Evolutionary conservation across 2,113 vertebrate species (phyloP).

Genomic region (Bambusicola thoracicus): DNA sequence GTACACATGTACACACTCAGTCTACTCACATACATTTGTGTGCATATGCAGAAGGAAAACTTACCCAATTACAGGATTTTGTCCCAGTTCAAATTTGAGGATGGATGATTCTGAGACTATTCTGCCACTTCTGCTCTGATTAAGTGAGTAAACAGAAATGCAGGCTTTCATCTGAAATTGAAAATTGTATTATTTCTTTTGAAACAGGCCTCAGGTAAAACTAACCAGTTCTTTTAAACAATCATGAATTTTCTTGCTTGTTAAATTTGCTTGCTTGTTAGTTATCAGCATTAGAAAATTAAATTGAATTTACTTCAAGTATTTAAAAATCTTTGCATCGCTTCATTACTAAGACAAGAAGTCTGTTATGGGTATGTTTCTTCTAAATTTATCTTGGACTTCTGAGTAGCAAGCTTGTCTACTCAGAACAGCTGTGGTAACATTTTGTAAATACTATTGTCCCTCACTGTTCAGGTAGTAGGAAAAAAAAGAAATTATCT

Average conservation of each 20-base stretch:
- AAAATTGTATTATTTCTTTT: not conserved
- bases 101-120: not conserved
- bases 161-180: not conserved
- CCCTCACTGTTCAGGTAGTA: not conserved
- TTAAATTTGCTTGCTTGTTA: not conserved
- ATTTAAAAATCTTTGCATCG: not conserved
- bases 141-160: not conserved
- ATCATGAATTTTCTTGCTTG: not conserved
- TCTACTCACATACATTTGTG: rapidly evolving
- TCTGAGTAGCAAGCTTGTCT: not conserved
- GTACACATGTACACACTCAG: rapidly evolving
- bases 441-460: not conserved
- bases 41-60: not conserved
- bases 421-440: not conserved
- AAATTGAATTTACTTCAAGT: not conserved
- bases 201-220: not conserved
- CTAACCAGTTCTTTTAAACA: not conserved
- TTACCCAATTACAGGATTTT: not conserved
- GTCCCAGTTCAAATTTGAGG: not conserved
- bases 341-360: not conserved
- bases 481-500: not conserved
- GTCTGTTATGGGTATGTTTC: not conserved
- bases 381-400: not conserved
- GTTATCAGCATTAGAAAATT: not conserved
- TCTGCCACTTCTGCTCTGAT: not conserved